Conservation (phyloP, 2,797 vertebrate genomes). For the Pipistrellus pygmaeus region DNA sequence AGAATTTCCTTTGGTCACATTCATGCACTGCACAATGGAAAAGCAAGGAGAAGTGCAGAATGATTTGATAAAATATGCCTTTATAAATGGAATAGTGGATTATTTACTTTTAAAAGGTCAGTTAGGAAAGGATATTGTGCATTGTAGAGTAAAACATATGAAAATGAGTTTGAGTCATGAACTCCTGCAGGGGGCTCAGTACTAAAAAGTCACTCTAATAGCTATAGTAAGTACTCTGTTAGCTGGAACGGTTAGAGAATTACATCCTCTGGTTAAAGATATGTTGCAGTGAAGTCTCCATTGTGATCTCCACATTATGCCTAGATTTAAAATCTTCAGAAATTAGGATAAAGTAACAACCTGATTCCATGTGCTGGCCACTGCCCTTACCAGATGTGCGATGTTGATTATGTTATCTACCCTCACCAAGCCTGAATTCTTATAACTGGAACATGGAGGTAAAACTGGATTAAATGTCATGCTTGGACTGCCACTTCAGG, state of each 20-base stretch:
- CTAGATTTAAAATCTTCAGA: not conserved
- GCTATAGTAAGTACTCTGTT: conserved; percentile 3
- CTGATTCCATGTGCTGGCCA: not conserved
- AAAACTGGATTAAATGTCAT: not conserved
- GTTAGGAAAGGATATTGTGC: conserved; percentile 43
- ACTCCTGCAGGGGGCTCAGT: not conserved
- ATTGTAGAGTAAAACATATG: conserved; percentile 22
- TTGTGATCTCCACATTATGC: not conserved
- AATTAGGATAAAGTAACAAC: not conserved
- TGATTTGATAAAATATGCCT: conserved; percentile 57
- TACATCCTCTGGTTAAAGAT: not conserved
- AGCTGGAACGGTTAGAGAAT: not conserved
- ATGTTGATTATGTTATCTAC: not conserved
- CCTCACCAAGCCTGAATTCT: not conserved
- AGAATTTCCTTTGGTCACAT: conserved; percentile 42
- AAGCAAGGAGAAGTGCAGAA: conserved; percentile 50
- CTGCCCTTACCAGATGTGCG: not conserved
- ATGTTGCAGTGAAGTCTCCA: not conserved
- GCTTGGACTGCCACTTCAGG: not conserved
- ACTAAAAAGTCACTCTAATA: conserved; percentile 31
- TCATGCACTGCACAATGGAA: conserved; percentile 16
- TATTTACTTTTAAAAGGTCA: conserved; percentile 71
- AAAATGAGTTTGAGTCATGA: conserved; percentile 66
- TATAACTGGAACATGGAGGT: not conserved
- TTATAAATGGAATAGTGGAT: not conserved